A percentile compares a stretch with the other conserved stretches of the same genome.
These are phyloP conservation scores for Urocitellus parryii DNA, from an alignment of 2,113 vertebrate species.

Conservation along the genomic window DNA sequence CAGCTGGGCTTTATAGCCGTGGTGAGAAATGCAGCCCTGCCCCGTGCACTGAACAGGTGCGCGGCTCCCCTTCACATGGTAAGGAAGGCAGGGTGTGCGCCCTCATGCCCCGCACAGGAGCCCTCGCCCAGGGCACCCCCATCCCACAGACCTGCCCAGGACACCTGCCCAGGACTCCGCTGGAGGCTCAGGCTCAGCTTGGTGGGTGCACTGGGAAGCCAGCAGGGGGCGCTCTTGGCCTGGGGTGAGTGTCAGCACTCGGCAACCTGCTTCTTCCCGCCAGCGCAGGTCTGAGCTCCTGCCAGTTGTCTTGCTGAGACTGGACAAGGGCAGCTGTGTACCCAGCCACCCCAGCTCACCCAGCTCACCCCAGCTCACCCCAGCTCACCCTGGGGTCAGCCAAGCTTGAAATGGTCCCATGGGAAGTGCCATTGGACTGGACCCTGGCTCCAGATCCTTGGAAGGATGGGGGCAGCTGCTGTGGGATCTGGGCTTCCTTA, in stretches of 20 bases:
- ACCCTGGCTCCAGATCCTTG: background rate
- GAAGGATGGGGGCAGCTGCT: background rate
- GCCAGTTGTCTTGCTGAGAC: background rate
- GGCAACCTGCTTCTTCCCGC: background rate
- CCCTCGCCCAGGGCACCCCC: no score
- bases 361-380: background rate
- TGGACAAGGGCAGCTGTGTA: no score
- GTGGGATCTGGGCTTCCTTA: background rate
- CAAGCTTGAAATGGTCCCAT: background rate
- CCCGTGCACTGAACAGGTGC: no score
- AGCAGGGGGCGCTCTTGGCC: slow-evolving; percentile 77
- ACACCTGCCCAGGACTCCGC: background rate
- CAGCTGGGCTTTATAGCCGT: background rate
- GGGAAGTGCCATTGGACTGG: background rate
- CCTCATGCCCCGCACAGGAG: no score
- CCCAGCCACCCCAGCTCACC: background rate
- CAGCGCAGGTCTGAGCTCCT: background rate
- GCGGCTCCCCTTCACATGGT: background rate
- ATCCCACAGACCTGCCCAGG: background rate
- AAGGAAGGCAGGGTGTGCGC: background rate
- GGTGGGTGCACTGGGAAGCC: background rate
- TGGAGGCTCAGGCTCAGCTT: background rate
- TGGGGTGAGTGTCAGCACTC: background rate
- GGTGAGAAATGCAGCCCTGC: background rate
- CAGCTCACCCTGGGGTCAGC: no score